phyloP scores from a whole-genome alignment of 2,113 vertebrate genomes.

The Clarias gariepinus region DNA sequence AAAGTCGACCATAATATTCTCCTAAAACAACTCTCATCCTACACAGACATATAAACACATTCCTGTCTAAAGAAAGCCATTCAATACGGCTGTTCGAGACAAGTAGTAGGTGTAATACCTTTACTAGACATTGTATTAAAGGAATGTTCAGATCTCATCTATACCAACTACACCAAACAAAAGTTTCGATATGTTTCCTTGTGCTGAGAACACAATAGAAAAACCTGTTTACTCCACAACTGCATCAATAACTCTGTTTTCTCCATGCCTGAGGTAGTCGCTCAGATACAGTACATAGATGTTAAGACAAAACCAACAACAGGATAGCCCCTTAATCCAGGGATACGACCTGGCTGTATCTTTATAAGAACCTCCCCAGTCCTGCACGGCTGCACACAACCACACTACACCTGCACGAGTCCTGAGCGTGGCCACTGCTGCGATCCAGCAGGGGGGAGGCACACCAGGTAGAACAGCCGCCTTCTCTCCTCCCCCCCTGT shows the following conservation, averaged over 20 bases:
- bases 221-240: background rate
- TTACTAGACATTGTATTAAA: background rate
- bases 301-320: background rate
- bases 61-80: background rate
- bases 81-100: background rate
- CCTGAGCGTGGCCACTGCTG: conserved; percentile 3
- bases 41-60: background rate
- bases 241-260: background rate
- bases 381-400: conserved; percentile 18
- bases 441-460: conserved; percentile 16
- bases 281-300: background rate
- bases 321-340: conserved; percentile 3
- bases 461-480: conserved; percentile 37
- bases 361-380: background rate
- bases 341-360: background rate
- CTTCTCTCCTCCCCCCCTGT: conserved; percentile 33
- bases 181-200: background rate
- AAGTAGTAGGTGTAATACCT: background rate
- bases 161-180: background rate
- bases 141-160: background rate
- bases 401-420: conserved; percentile 7
- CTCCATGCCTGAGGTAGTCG: background rate
- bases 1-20: background rate
- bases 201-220: background rate
- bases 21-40: background rate